These are phyloP conservation scores for Hemibagrus wyckioides DNA, from an alignment of 2,113 vertebrate species.

Conservation along the genomic window DNA sequence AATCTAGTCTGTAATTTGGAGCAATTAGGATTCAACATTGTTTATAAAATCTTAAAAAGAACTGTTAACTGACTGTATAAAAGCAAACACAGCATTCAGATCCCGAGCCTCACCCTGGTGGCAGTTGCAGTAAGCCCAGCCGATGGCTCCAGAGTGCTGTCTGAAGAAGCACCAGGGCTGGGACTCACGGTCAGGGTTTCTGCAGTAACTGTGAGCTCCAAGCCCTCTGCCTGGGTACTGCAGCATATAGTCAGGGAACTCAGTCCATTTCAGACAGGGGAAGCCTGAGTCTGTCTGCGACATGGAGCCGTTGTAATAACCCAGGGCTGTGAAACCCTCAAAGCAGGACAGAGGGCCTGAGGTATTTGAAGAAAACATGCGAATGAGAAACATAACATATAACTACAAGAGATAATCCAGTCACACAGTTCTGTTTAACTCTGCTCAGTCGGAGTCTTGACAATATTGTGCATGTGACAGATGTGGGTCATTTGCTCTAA, in stretches of 20 bases:
- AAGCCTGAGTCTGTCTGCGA: conserved; percentile 72
- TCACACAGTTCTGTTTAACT: neutral
- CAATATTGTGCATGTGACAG: neutral
- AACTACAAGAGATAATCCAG: neutral
- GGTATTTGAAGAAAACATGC: conserved; percentile 26
- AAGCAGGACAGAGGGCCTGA: conserved; percentile 68
- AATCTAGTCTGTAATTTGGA: neutral
- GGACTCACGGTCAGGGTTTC: conserved; percentile 77
- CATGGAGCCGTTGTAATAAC: conserved; percentile 80
- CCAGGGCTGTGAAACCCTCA: conserved; percentile 63
- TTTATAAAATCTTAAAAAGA: neutral
- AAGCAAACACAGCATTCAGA: neutral
- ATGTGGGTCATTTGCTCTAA: conserved; percentile 1
- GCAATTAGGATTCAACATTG: neutral
- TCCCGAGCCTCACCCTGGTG: conserved; percentile 74
- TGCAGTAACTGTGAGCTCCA: conserved; percentile 80
- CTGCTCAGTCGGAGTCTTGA: neutral
- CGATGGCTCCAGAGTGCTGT: conserved; percentile 73
- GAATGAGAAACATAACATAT: neutral
- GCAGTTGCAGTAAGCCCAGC: conserved; percentile 85
- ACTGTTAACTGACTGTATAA: neutral
- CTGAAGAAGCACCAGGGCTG: conserved; percentile 85
- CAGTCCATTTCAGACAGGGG: conserved; percentile 79
- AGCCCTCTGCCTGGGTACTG: conserved; percentile 80
- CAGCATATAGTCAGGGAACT: conserved; percentile 82